Evolutionary conservation across 2,797 vertebrate species (phyloP).

Genomic region (Rhinogobio ventralis): DNA sequence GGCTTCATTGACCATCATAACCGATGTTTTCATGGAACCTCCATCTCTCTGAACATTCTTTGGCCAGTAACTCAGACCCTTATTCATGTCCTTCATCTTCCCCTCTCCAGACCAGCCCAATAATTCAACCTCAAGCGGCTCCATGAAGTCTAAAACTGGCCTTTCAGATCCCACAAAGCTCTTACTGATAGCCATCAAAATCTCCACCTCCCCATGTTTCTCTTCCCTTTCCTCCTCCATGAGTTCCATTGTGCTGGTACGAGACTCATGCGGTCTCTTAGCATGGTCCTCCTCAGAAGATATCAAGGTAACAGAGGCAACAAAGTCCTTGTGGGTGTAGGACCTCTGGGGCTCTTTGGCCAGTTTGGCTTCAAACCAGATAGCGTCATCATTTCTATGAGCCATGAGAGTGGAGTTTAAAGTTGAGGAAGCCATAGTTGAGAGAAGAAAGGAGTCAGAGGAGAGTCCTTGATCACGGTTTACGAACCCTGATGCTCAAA

Average conservation of each 20-base stretch:
- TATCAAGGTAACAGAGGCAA: neutral
- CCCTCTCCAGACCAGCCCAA: neutral
- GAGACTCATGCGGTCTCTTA: neutral
- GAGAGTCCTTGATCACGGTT: constrained; percentile 68
- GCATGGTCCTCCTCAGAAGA: constrained; percentile 8
- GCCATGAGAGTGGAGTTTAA: neutral
- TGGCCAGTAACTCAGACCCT: neutral
- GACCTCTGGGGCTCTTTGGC: neutral
- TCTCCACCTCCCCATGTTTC: constrained; percentile 28
- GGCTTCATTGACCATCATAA: neutral
- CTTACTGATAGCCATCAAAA: constrained; percentile 18
- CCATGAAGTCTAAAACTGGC: neutral
- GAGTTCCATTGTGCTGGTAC: neutral
- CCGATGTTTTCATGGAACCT: neutral
- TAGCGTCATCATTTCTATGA: neutral
- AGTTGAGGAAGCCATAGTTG: constrained; percentile 38
- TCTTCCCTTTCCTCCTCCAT: constrained; percentile 2
- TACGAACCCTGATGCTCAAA: constrained; percentile 66
- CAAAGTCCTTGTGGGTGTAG: neutral
- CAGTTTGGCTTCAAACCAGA: constrained; percentile 2
- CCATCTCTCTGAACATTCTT: neutral
- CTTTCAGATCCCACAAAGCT: neutral
- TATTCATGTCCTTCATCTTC: neutral
- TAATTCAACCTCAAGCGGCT: neutral
- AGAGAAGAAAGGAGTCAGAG: constrained; percentile 56